Percentiles rank a stretch among this genome's conserved stretches.
These are phyloP conservation scores for Lytechinus variegatus DNA, from an alignment of 35 echinoderm and acorn worm genomes.

Conservation along the genomic window DNA sequence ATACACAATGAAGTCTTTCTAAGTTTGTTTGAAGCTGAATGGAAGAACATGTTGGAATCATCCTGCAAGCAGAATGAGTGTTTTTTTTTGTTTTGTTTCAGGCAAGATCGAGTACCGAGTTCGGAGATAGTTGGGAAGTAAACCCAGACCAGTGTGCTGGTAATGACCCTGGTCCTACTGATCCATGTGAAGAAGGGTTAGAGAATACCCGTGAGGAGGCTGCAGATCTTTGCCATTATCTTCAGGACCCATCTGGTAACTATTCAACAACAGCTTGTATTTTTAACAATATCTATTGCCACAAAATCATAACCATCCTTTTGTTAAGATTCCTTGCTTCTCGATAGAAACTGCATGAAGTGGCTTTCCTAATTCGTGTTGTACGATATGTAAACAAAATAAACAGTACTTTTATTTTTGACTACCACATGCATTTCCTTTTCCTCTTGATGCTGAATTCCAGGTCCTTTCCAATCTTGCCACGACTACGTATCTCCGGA, in stretches of 20 bases:
- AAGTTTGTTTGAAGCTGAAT: background rate
- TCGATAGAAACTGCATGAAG: background rate
- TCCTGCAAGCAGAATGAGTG: background rate
- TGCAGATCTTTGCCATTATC: conserved; percentile 60
- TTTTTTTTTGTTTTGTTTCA: background rate
- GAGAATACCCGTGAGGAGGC: conserved; percentile 39
- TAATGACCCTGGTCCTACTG: background rate
- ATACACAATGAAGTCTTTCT: too few species aligned
- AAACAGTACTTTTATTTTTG: background rate
- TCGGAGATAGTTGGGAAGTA: conserved; percentile 76
- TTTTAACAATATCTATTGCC: background rate
- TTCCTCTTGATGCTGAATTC: background rate
- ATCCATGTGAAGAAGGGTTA: conserved; percentile 66
- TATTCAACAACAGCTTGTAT: too few species aligned
- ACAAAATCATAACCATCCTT: background rate
- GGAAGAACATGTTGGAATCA: background rate
- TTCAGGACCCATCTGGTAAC: conserved; percentile 63
- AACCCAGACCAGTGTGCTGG: conserved; percentile 58
- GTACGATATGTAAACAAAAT: background rate
- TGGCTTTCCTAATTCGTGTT: background rate
- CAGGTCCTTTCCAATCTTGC: conserved; percentile 82
- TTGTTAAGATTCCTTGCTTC: background rate
- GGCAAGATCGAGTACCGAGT: conserved; percentile 59
- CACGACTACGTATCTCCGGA: conserved; percentile 60
- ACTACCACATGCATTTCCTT: background rate